Evolutionary conservation across 2,888 invertebrate genomes (phyloP).

Genomic region (Ophion obscuratus): DNA sequence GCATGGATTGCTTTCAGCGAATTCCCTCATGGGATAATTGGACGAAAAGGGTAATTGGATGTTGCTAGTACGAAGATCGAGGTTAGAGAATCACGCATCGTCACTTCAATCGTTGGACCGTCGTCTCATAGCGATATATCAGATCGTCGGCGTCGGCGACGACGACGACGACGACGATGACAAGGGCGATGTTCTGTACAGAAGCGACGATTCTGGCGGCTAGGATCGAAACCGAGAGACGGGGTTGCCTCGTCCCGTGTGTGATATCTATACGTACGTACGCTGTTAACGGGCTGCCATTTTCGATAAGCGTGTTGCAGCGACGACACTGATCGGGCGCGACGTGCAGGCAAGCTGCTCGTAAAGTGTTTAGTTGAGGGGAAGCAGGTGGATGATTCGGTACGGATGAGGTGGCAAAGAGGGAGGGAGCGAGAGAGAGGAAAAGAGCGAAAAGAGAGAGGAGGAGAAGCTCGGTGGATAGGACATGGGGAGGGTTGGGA

Average conservation of each 20-base stretch:
- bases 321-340: constrained; percentile 82
- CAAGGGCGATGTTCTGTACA: constrained; percentile 60
- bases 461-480: constrained; percentile 48
- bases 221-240: constrained; percentile 30
- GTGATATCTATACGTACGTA: constrained; percentile 70
- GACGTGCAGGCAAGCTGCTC: constrained; percentile 83
- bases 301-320: constrained; percentile 81
- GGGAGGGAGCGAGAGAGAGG: constrained; percentile 40
- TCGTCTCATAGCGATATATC: constrained; percentile 68
- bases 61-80: constrained; percentile 44
- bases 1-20: background rate
- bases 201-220: constrained; percentile 65
- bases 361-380: constrained; percentile 84
- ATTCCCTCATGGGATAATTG: constrained; percentile 62
- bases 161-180: constrained; percentile 37
- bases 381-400: constrained; percentile 77
- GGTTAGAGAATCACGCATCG: constrained; percentile 68
- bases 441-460: constrained; percentile 23
- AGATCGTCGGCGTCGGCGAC: constrained; percentile 33
- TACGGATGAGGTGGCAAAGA: constrained; percentile 63
- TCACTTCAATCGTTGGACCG: constrained; percentile 70
- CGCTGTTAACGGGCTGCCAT: constrained; percentile 82
- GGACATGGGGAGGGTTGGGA: constrained; percentile 69
- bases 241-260: constrained; percentile 48
- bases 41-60: constrained; percentile 59